Conservation (phyloP, 2,888 invertebrate species). For the Spodoptera exigua region DNA sequence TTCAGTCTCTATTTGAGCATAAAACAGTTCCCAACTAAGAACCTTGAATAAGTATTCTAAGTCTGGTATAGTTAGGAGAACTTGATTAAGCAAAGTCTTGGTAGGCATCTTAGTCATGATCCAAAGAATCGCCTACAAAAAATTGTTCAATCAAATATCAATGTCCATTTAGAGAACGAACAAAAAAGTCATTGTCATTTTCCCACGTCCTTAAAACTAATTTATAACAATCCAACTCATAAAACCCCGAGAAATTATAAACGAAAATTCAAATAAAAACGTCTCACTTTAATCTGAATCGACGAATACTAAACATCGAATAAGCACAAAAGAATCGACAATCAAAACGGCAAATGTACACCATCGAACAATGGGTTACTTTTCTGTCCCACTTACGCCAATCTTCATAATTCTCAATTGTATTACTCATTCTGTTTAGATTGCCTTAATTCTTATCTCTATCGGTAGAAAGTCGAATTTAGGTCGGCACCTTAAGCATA, state of each 20-base stretch:
- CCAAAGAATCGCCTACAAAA: neutral
- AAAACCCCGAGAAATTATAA: no score
- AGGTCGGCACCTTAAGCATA: conserved; percentile 48
- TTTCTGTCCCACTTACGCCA: conserved; percentile 75
- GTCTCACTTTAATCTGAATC: conserved; percentile 2
- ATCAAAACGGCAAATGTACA: conserved; percentile 42
- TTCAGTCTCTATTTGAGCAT: no score
- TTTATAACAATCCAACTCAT: no score
- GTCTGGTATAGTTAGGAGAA: no score
- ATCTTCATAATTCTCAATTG: conserved; percentile 75
- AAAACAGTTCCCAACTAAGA: no score
- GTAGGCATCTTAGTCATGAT: no score
- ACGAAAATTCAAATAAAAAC: neutral
- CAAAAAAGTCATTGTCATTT: conserved; percentile 31
- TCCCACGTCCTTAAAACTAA: conserved; percentile 12
- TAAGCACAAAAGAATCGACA: conserved; percentile 43
- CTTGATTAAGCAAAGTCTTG: no score
- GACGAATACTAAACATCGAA: conserved; percentile 8
- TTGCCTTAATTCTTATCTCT: conserved; percentile 78
- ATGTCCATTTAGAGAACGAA: conserved; percentile 6
- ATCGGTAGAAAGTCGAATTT: conserved; percentile 64
- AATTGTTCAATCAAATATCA: conserved; percentile 19
- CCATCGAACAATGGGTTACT: conserved; percentile 51
- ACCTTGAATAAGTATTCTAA: no score
- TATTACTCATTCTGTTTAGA: conserved; percentile 66